Evolutionary conservation across 2,888 invertebrate species (phyloP).

Genomic region (Chouioia cunea): DNA sequence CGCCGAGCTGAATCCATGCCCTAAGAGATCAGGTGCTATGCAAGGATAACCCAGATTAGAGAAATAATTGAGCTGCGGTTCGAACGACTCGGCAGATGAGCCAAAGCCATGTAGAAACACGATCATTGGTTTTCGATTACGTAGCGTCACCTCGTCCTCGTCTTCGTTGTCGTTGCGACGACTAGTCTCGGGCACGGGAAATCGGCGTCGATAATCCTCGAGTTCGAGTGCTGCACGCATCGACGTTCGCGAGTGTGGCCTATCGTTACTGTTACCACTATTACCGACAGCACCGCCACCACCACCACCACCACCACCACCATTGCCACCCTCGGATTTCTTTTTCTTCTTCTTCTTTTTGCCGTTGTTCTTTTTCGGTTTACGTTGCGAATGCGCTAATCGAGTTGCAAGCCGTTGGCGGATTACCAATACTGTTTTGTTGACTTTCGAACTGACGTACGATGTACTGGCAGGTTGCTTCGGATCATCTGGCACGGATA

Average conservation of each 20-base stretch:
- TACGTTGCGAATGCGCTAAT: constrained; percentile 35
- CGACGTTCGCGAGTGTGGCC: background rate
- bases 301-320: constrained; percentile 1
- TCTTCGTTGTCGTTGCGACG: background rate
- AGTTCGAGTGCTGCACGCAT: constrained; percentile 52
- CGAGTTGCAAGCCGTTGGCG: constrained; percentile 51
- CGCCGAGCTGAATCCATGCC: constrained; percentile 77
- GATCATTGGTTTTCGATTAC: constrained; percentile 70
- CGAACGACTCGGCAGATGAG: constrained; percentile 76
- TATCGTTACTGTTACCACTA: constrained; percentile 18
- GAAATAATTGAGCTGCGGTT: constrained; percentile 73
- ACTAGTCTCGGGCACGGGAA: constrained; percentile 33
- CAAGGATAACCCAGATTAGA: constrained; percentile 74
- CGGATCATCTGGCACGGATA: background rate
- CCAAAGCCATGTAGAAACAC: constrained; percentile 79
- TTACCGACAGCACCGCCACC: background rate
- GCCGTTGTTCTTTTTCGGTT: constrained; percentile 7
- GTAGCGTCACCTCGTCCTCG: constrained; percentile 53
- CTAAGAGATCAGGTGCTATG: constrained; percentile 77
- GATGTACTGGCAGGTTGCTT: background rate
- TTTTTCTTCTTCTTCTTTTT: constrained; percentile 18
- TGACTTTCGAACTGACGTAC: constrained; percentile 51
- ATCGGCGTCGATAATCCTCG: constrained; percentile 51
- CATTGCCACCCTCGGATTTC: background rate
- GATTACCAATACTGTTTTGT: constrained; percentile 54